Evolutionary conservation across 2,113 vertebrate genomes (phyloP), one percentile per base, ranked within the genome.

Genomic region (Solea solea): DNA sequence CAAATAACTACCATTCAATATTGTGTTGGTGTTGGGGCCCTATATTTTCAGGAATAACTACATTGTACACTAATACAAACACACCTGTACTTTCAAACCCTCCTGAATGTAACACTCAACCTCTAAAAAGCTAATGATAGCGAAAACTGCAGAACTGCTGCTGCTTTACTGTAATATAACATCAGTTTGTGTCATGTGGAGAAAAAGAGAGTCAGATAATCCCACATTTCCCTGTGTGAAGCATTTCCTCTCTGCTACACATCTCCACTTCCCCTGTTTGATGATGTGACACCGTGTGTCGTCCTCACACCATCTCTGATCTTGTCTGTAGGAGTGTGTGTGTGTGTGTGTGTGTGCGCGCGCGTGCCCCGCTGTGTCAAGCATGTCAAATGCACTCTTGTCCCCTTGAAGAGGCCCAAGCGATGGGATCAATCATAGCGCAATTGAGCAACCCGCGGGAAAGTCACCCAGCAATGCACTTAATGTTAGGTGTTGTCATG

Each of bases 401-500:
- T 84, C 71, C 78, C 53, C 84, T 70, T 72, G 65, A 82, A 83
- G 78, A 80, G 75, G 64, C 69, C 70, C 40, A n/a, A 74, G 72
- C 4, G 60, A 83, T 67, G 68, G 77, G 78, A 88, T 86, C 83
- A 89, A 90, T 88, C 86, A 78, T 66, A 40, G 68, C 15, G 9
- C 75, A 86, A 60, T 67, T 80, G 72, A 78, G 76, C 79, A 62
- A 67, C 69, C 55, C 5, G 39, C 72, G 64, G 64, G 54, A 68
- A 53, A 63, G 40, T n/a, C 40, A 75, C 66, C 71, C 57, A 59
- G 64, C 39, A 64, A 74, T 71, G 66, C 61, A 77, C 87, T 82
- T 87, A 81, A 84, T 89, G 85, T 88, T 86, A 82, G 80, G 59
- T 42, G 90, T 90, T 82, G 87, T 74, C 87, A 89, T 89, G 86